Percentiles rank a stretch among this genome's conserved stretches.
These are phyloP conservation scores for Calliphora vicina DNA, from an alignment of 1,140 invertebrate genomes.

Conservation along the genomic window DNA sequence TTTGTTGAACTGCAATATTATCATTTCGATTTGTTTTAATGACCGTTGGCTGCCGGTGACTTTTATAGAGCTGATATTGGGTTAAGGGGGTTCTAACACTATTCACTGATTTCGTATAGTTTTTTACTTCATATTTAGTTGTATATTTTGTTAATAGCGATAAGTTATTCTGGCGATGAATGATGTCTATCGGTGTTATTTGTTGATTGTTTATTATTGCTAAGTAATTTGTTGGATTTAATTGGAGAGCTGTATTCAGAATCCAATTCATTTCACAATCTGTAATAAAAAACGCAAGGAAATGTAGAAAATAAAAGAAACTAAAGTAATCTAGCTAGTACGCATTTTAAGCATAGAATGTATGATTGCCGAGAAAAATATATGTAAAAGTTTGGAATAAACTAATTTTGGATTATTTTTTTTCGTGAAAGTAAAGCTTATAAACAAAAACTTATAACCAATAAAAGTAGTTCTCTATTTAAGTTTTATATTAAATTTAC, in stretches of 20 bases:
- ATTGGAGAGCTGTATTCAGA: neutral
- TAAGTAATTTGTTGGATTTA: neutral
- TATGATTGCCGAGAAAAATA: neutral
- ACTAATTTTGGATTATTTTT: too few species aligned
- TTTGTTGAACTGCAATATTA: neutral
- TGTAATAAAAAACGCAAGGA: neutral
- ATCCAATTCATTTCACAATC: conserved; percentile 23
- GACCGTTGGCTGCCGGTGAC: neutral
- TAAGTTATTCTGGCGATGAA: conserved; percentile 21
- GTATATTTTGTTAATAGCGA: neutral
- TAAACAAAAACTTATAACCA: too few species aligned
- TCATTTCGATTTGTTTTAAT: neutral
- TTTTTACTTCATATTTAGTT: neutral
- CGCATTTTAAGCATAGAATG: neutral
- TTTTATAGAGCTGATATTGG: conserved; percentile 10
- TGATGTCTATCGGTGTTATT: neutral
- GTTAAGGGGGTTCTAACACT: conserved; percentile 10
- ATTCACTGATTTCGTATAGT: conserved; percentile 16
- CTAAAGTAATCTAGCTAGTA: neutral
- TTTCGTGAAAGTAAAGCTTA: too few species aligned
- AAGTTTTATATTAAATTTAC: too few species aligned
- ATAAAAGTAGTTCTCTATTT: too few species aligned
- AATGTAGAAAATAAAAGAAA: neutral
- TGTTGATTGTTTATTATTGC: neutral
- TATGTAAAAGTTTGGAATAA: neutral